These are phyloP conservation scores for Anoplopoma fimbria DNA, from an alignment of 2,113 vertebrate genomes.

Conservation along the genomic window DNA sequence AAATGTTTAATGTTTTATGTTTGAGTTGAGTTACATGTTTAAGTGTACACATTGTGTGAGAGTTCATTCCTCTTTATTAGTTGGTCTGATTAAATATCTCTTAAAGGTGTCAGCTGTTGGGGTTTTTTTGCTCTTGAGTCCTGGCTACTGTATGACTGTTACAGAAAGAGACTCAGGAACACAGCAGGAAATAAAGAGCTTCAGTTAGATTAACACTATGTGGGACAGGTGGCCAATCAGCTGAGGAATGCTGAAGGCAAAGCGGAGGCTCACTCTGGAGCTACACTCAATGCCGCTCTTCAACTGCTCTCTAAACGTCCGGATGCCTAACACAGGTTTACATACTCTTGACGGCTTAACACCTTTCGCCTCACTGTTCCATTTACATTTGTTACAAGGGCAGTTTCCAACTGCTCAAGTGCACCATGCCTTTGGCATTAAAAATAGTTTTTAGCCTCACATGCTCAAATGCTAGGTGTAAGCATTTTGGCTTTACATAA, in stretches of 20 bases:
- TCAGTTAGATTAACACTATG: not conserved
- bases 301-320: not conserved
- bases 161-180: not conserved
- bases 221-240: conserved; percentile 32
- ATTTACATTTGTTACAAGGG: not conserved
- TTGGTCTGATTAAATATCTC: not conserved
- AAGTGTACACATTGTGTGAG: not conserved
- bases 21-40: not conserved
- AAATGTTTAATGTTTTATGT: not conserved
- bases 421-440: not conserved
- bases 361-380: not conserved
- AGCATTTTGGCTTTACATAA: not conserved
- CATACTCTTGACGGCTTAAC: conserved; percentile 32
- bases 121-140: not conserved
- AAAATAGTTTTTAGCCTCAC: not conserved
- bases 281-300: not conserved
- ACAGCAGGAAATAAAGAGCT: not conserved
- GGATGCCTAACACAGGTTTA: not conserved
- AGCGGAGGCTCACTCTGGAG: not conserved
- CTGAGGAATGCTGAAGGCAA: conserved; percentile 20
- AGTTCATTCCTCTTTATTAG: not conserved
- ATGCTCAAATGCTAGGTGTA: not conserved
- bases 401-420: not conserved
- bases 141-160: not conserved
- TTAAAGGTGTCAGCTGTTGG: not conserved